Base-by-base conservation (phyloP, 2,113 vertebrate genomes). In the Noctilio leporinus region DNA sequence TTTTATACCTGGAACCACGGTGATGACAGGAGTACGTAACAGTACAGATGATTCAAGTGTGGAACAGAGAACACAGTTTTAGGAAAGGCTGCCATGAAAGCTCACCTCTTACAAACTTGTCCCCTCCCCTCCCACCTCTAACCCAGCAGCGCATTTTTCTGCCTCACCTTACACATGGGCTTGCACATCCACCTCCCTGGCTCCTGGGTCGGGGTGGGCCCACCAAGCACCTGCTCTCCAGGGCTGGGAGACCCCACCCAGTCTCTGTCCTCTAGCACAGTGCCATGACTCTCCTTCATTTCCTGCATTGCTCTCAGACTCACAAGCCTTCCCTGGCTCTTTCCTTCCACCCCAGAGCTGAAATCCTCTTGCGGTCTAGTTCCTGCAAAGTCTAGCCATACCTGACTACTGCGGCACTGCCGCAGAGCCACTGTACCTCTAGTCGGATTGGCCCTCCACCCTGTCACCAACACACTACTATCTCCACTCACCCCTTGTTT, bases 151-250 rank as follows among this genome's bases (percentile, higher is more conserved):
- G 57, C 38, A 43, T 45, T 20, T 11, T 76, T 69, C 78, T 10
- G 26, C 24, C 33, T n/a, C n/a, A 22, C 30, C 33, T 86, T 20
- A 53, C 33, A 30, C 26, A 2, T 17, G 33, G 30, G 43, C 30
- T n/a, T 7, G 4, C 9, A 2, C 10, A 14, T 3, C 45, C n/a
- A 55, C 81, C 43, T 67, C 70, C 70, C 47, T 11, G 24, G 15
- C 24, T n/a, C 43, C 7, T 0, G 0, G 15, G 43, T 1, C 8
- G 53, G 38, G 1, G 17, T 7, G 19, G 17, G 19, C 22, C 49
- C 3, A 17, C 35, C 15, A 26, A 28, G 57, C 3, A 9, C 43
- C 38, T 4, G 22, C 8, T 78, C 16, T 22, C 30, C 40, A 30
- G 17, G 28, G 30, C 20, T 4, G 47, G 38, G 7, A 28, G 14